Evolutionary conservation across 2,113 vertebrate species (phyloP).

Genomic region (Apodemus sylvaticus): DNA sequence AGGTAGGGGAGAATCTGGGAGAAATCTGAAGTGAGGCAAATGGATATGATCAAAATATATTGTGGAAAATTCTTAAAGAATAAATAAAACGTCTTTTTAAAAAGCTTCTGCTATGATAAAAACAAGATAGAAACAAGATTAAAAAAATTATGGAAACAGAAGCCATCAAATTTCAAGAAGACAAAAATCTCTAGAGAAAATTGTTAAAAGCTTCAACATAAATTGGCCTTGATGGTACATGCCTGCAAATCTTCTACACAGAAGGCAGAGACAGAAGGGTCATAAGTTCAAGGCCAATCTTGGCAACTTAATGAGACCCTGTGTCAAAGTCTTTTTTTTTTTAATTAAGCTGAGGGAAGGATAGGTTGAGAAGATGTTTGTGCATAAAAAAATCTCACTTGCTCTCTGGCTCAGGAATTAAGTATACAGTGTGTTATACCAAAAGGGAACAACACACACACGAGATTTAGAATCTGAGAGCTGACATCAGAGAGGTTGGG

Average conservation of each 20-base stretch:
- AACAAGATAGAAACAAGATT: background rate
- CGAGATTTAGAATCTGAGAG: background rate
- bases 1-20: background rate
- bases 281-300: background rate
- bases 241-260: background rate
- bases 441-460: background rate
- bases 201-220: background rate
- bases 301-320: background rate
- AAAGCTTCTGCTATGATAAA: background rate
- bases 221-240: background rate
- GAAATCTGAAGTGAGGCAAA: background rate
- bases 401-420: background rate
- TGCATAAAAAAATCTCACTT: background rate
- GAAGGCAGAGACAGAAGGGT: background rate
- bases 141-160: constrained; percentile 23
- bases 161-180: background rate
- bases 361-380: background rate
- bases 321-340: background rate
- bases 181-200: constrained; percentile 35
- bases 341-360: background rate
- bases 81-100: background rate
- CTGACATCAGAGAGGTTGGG: background rate
- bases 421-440: background rate
- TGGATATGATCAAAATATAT: background rate
- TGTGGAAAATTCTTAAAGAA: background rate